Evolutionary conservation across 2,888 invertebrate genomes (phyloP), one percentile per base, ranked within the genome.

Genomic region (Tryphoninae sp.): DNA sequence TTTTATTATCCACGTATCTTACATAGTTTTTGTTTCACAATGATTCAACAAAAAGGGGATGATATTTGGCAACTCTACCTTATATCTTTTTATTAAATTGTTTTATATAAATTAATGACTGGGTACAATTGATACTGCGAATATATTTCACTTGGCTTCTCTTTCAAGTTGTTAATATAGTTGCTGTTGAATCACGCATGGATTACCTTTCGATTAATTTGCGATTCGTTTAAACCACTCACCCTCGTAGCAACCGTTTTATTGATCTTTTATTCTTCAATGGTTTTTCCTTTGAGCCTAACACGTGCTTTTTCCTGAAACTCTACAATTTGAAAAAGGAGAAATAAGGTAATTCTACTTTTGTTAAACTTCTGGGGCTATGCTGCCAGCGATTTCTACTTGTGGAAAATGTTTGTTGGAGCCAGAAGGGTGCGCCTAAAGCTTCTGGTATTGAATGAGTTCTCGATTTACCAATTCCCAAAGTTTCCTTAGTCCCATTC

Each of bases 381-480:
- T 53, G 76, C 78, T 79, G 72, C 53, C 51, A 72, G 76, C 76
- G 72, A 23, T 76, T 26, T 58, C 76, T 55, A 45, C 62, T 33
- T 6, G 49, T 55, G 26, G n/a, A 6, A 55, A 55, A 22, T 53
- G 19, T 13, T 33, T 68, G 62, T 22, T 16, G 22, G 22, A 16
- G 51, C 59, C 40, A 55, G 11, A 49, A n/a, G 58, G 42, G 40
- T 45, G 69, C 51, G 53, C 69, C 61, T 40, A 33, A 65, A 74
- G 69, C 71, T 78, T 75, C 67, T 61, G 82, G 76, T 79, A 79
- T 82, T 82, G 72, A 73, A 79, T 68, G 73, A 64, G 65, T 61
- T 74, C 78, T 76, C 79, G 72, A 68, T 76, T 82, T 72, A 76
- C 79, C 75, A 72, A 79, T 79, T 79, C 71, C 58, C 61, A 62